A percentile compares a stretch with the other conserved stretches of the same genome.
phyloP scores from a whole-genome alignment of 2,888 invertebrate genomes.

The Drosophila flavopinicola region DNA sequence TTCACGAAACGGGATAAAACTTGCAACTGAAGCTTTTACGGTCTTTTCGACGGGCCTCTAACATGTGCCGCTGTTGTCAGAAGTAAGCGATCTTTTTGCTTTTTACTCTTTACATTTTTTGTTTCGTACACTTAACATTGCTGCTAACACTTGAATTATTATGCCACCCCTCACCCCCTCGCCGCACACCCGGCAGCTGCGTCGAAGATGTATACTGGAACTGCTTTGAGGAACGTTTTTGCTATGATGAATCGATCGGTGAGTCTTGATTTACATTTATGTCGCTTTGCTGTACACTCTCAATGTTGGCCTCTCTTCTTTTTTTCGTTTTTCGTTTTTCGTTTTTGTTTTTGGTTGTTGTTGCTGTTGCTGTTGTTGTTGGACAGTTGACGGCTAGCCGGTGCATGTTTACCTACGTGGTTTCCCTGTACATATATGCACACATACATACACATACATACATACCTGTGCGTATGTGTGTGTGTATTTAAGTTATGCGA shows the following conservation, averaged over 20 bases:
- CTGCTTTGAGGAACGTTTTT: constrained; percentile 89
- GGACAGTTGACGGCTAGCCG: constrained; percentile 46
- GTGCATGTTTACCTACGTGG: constrained; percentile 53
- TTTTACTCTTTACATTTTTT: constrained; percentile 31
- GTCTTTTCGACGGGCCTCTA: constrained; percentile 40
- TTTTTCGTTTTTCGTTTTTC: too few relatives aligned
- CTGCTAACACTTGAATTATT: constrained; percentile 43
- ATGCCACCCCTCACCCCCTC: constrained; percentile 11
- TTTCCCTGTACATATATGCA: constrained; percentile 16
- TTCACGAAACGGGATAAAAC: constrained; percentile 13
- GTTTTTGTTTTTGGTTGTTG: too few relatives aligned
- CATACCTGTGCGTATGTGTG: background rate
- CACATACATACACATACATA: constrained; percentile 3
- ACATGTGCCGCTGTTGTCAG: constrained; percentile 84
- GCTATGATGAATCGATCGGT: constrained; percentile 90
- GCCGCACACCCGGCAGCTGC: constrained; percentile 85
- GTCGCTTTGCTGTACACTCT: constrained; percentile 19
- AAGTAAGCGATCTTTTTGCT: constrained; percentile 74
- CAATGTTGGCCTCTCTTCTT: constrained; percentile 15
- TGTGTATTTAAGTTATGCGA: constrained; percentile 45
- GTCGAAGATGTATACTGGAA: constrained; percentile 90
- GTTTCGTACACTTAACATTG: constrained; percentile 3
- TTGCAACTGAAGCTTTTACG: constrained; percentile 18
- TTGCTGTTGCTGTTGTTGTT: constrained; percentile 4
- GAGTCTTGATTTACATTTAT: constrained; percentile 56